These are phyloP conservation scores for Ganaspis brasiliensis DNA, from an alignment of 2,888 invertebrate species.

Conservation along the genomic window DNA sequence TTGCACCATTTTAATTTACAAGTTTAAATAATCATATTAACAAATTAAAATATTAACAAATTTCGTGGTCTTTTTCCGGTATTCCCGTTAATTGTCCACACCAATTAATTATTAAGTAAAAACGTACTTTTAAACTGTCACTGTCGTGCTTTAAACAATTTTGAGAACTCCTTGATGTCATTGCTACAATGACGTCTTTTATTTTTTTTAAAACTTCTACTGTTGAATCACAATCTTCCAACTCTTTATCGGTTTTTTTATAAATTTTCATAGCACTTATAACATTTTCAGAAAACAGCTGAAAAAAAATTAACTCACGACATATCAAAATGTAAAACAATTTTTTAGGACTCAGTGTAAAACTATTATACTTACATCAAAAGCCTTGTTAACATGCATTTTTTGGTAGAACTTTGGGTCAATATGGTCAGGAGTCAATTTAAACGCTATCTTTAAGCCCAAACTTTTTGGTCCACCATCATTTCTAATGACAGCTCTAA, in stretches of 20 bases:
- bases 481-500: background rate
- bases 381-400: slow-evolving; percentile 27
- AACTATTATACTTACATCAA: slow-evolving; percentile 4
- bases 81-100: too few species aligned
- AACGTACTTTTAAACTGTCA: background rate
- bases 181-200: slow-evolving; percentile 6
- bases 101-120: background rate
- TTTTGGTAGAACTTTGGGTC: slow-evolving; percentile 24
- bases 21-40: too few species aligned
- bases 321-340: too few species aligned
- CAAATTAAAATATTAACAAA: too few species aligned
- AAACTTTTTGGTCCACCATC: slow-evolving; percentile 13
- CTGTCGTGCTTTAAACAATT: slow-evolving; percentile 7
- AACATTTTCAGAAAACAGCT: slow-evolving; percentile 34
- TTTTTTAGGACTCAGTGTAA: too few species aligned
- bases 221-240: slow-evolving; percentile 23
- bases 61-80: too few species aligned
- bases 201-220: slow-evolving; percentile 1
- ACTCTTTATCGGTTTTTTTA: background rate
- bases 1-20: too few species aligned
- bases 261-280: slow-evolving; percentile 22
- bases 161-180: slow-evolving; percentile 28
- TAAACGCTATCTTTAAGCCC: slow-evolving; percentile 19
- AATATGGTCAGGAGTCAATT: slow-evolving; percentile 23
- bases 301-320: background rate